Conservation (phyloP, 1,140 invertebrate genomes). For the Vanessa tameamea region DNA sequence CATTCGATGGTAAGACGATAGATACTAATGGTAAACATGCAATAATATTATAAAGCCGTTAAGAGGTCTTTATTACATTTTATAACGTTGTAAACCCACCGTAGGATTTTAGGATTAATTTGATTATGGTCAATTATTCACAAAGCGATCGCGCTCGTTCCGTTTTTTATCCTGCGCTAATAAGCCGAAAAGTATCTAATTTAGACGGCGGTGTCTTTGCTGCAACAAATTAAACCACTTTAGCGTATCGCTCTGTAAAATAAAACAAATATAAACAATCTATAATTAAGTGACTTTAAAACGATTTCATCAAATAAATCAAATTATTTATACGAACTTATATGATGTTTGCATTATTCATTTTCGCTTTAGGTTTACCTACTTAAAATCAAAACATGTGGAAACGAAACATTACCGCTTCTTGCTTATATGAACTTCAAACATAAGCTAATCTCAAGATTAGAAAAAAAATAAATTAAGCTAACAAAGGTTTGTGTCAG, state of each 20-base stretch:
- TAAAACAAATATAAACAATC: slow-evolving; percentile 77
- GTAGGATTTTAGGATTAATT: slow-evolving; percentile 80
- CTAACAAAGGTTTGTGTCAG: slow-evolving; percentile 60
- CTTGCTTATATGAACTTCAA: slow-evolving; percentile 48
- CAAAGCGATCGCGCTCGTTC: slow-evolving; percentile 71
- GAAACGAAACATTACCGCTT: slow-evolving; percentile 27
- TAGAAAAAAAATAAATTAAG: slow-evolving; percentile 62
- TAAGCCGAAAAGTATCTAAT: slow-evolving; percentile 79
- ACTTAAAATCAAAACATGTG: slow-evolving; percentile 16
- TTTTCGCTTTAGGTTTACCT: slow-evolving; percentile 10
- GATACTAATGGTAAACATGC: slow-evolving; percentile 58
- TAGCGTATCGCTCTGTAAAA: slow-evolving; percentile 74
- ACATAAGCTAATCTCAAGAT: slow-evolving; percentile 57
- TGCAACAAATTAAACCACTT: slow-evolving; percentile 78
- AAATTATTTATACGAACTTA: slow-evolving; percentile 30
- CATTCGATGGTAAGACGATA: slow-evolving; percentile 21
- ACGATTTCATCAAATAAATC: slow-evolving; percentile 56
- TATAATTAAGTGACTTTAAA: slow-evolving; percentile 76
- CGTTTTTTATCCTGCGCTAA: slow-evolving; percentile 76
- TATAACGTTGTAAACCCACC: slow-evolving; percentile 78
- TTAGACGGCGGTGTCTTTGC: slow-evolving; percentile 77
- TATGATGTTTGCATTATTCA: slow-evolving; percentile 27
- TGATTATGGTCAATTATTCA: slow-evolving; percentile 81
- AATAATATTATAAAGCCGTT: slow-evolving; percentile 70
- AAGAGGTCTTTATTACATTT: slow-evolving; percentile 76